These are phyloP conservation scores for Lomographa bimaculata DNA, from an alignment of 2,888 invertebrate genomes.

Conservation along the genomic window DNA sequence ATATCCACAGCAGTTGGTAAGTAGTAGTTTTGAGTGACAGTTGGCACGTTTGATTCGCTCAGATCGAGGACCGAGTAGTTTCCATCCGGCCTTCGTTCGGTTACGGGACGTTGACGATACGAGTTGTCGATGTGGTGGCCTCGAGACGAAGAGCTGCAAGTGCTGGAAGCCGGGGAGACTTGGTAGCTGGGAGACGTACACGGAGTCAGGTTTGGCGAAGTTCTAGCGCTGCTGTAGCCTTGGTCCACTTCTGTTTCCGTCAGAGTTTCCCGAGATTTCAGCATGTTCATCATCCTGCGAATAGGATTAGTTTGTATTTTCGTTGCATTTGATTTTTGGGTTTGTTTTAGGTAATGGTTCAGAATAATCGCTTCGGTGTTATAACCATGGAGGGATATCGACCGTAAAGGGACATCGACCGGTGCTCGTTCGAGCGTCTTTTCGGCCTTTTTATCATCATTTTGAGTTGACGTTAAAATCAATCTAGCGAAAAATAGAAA, in stretches of 20 bases:
- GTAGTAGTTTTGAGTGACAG: constrained; percentile 43
- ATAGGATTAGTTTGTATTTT: neutral
- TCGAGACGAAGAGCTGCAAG: constrained; percentile 52
- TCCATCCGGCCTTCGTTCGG: constrained; percentile 25
- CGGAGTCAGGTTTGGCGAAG: constrained; percentile 66
- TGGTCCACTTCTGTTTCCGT: constrained; percentile 63
- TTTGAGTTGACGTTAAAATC: too few species aligned
- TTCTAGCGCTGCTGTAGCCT: constrained; percentile 69
- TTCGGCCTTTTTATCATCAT: constrained; percentile 64
- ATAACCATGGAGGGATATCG: constrained; percentile 71
- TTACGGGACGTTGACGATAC: constrained; percentile 50
- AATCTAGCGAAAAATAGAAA: too few species aligned
- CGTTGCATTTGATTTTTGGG: neutral
- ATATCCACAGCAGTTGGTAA: constrained; percentile 56
- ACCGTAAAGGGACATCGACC: constrained; percentile 67
- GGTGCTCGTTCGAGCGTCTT: constrained; percentile 45
- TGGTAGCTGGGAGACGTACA: constrained; percentile 59
- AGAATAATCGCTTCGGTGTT: constrained; percentile 67
- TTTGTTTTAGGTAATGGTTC: constrained; percentile 27
- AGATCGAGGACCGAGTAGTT: constrained; percentile 55
- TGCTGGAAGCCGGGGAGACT: constrained; percentile 55
- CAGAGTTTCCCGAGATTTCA: constrained; percentile 59
- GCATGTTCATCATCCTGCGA: constrained; percentile 74
- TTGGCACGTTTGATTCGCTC: constrained; percentile 43
- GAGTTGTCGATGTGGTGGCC: constrained; percentile 43